These are phyloP conservation scores for Albula goreensis DNA, from an alignment of 2,113 vertebrate species.

Conservation along the genomic window DNA sequence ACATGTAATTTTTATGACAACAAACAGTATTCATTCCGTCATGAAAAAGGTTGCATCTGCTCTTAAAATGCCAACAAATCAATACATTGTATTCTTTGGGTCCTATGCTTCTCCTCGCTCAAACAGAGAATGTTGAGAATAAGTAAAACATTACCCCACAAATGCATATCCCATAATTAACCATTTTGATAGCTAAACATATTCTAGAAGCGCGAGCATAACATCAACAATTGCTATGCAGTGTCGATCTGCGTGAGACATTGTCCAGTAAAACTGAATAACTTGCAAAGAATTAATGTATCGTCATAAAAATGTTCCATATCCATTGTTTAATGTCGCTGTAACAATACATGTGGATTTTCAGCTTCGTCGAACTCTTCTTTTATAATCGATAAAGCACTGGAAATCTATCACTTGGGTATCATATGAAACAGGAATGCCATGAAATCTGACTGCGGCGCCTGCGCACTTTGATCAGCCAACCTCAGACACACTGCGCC, in stretches of 20 bases:
- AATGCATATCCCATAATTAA: background rate
- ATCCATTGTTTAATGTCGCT: background rate
- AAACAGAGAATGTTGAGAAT: background rate
- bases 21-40: background rate
- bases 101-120: background rate
- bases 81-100: background rate
- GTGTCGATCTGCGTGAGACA: background rate
- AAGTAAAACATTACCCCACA: background rate
- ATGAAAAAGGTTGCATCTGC: background rate
- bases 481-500: background rate
- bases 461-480: background rate
- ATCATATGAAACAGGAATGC: background rate
- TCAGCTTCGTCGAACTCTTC: background rate
- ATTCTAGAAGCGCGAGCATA: background rate
- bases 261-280: background rate
- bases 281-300: background rate
- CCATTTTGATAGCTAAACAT: background rate
- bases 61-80: background rate
- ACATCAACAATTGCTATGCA: background rate
- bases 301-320: background rate
- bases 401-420: background rate
- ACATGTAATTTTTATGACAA: background rate
- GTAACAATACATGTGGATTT: background rate
- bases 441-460: background rate
- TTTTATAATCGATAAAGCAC: background rate